A percentile compares a stretch with the other conserved stretches of the same genome.
phyloP scores from a whole-genome alignment of 2,797 vertebrate genomes.

The Hypotaenidia okinawae region DNA sequence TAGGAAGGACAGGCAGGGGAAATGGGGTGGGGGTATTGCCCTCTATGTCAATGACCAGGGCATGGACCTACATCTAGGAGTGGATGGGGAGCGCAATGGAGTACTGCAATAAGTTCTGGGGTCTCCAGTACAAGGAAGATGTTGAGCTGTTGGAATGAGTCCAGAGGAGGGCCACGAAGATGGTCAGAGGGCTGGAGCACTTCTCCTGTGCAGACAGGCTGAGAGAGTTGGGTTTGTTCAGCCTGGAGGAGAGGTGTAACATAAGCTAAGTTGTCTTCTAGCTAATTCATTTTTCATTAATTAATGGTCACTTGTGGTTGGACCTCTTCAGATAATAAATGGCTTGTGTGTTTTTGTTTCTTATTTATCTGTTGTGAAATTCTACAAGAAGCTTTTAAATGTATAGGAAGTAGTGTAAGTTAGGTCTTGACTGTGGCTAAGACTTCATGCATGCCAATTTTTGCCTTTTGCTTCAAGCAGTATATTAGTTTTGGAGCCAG shows the following conservation, averaged over 20 bases:
- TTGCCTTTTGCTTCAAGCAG: not conserved
- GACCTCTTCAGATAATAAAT: not conserved
- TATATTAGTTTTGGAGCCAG: not conserved
- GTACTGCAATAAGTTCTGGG: too few relatives aligned
- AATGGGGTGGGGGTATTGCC: too few relatives aligned
- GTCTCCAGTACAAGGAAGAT: too few relatives aligned
- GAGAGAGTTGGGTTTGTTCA: too few relatives aligned
- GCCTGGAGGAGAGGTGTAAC: not conserved
- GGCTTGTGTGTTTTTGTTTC: not conserved
- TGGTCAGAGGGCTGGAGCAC: too few relatives aligned
- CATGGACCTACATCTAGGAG: too few relatives aligned
- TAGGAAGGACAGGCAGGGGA: too few relatives aligned
- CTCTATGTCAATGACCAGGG: too few relatives aligned
- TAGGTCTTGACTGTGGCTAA: not conserved
- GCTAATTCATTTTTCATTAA: not conserved
- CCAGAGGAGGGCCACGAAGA: too few relatives aligned
- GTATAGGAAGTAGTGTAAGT: not conserved
- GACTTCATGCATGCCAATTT: not conserved
- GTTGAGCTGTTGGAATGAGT: too few relatives aligned
- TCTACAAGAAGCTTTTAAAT: not conserved
- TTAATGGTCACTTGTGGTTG: not conserved
- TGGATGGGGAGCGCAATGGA: too few relatives aligned
- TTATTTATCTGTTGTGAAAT: not conserved
- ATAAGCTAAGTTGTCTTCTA: not conserved
- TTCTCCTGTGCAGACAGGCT: too few relatives aligned